Conservation (phyloP, 2,888 invertebrate genomes). For the Sphaerophoria rueppellii region DNA sequence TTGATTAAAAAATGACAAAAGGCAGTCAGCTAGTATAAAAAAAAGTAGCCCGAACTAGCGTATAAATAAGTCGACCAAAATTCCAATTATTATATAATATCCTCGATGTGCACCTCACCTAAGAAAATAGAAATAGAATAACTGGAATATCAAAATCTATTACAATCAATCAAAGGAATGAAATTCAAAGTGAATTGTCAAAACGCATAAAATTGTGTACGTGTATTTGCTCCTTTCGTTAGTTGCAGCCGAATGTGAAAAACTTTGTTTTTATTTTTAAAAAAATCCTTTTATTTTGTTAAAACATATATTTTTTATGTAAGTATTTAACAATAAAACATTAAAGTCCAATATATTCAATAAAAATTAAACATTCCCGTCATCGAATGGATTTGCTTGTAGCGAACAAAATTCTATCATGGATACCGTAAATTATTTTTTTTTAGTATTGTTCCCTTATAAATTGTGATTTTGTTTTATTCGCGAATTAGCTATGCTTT, state of each 20-base stretch:
- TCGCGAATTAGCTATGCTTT: background rate
- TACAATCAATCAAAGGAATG: constrained; percentile 15
- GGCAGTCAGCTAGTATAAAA: no score
- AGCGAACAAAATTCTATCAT: background rate
- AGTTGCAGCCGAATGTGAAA: constrained; percentile 74
- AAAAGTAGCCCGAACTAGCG: no score
- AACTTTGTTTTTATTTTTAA: constrained; percentile 76
- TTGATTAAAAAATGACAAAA: no score
- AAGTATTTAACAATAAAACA: constrained; percentile 54
- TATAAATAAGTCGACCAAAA: no score
- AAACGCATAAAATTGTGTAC: constrained; percentile 74
- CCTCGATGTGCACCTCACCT: background rate
- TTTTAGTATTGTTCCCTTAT: no score
- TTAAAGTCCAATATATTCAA: background rate
- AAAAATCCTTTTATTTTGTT: constrained; percentile 75
- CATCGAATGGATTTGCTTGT: background rate
- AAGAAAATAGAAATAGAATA: background rate
- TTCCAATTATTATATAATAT: no score
- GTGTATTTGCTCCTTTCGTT: constrained; percentile 75
- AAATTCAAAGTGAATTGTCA: constrained; percentile 52
- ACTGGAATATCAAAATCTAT: constrained; percentile 7
- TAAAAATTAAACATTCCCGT: background rate
- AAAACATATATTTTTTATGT: constrained; percentile 70
- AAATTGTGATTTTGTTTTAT: background rate
- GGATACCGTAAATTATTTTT: no score